Evolutionary conservation across 1,140 invertebrate species (phyloP).

Genomic region (Listronotus bonariensis): DNA sequence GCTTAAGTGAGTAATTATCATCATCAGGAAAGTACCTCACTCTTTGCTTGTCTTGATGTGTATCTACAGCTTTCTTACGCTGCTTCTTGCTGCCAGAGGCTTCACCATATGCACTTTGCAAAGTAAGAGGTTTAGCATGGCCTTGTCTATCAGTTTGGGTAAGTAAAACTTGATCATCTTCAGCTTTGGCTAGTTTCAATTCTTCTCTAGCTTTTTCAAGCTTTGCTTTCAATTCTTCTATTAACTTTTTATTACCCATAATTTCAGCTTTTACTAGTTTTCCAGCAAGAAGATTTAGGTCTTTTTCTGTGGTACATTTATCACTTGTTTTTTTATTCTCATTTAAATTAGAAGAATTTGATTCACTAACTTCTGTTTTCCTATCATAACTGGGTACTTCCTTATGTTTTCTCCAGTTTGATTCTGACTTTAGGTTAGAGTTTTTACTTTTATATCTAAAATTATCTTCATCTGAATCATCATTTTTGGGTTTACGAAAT

Average conservation of each 20-base stretch:
- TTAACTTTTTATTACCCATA: slow-evolving; percentile 76
- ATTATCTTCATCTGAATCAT: slow-evolving; percentile 37
- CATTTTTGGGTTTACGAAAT: slow-evolving; percentile 60
- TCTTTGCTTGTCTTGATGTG: slow-evolving; percentile 74
- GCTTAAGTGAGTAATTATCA: slow-evolving; percentile 82
- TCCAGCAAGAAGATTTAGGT: slow-evolving; percentile 86
- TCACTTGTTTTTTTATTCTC: neutral
- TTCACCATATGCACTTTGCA: slow-evolving; percentile 51
- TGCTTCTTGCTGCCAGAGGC: slow-evolving; percentile 51
- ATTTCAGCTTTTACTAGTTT: slow-evolving; percentile 91
- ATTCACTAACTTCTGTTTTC: slow-evolving; percentile 22
- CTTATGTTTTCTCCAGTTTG: slow-evolving; percentile 19
- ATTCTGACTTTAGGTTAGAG: slow-evolving; percentile 16
- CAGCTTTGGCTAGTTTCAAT: slow-evolving; percentile 55
- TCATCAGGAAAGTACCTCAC: slow-evolving; percentile 89
- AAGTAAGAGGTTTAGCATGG: slow-evolving; percentile 61
- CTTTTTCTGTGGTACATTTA: slow-evolving; percentile 63
- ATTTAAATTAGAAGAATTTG: slow-evolving; percentile 25
- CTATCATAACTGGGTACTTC: neutral
- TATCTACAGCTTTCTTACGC: slow-evolving; percentile 69
- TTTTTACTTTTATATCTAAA: slow-evolving; percentile 20
- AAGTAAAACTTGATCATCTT: slow-evolving; percentile 67
- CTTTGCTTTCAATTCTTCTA: slow-evolving; percentile 73
- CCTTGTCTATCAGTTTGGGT: slow-evolving; percentile 74
- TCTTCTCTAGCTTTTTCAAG: slow-evolving; percentile 69